phyloP scores from a whole-genome alignment of 2,113 vertebrate genomes.

The Gymnobelideus leadbeateri region DNA sequence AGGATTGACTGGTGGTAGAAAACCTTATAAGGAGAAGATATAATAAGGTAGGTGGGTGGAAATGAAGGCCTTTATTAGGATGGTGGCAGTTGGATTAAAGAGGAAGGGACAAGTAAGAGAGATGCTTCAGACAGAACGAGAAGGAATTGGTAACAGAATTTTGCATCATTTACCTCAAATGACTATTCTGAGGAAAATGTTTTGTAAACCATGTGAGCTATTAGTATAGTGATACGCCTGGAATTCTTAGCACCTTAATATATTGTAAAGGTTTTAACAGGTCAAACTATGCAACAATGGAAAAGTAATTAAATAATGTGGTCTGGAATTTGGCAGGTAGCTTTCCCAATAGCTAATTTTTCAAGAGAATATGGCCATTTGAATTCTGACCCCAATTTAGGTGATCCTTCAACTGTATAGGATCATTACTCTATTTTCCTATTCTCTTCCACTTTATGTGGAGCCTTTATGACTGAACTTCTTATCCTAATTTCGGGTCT shows the following conservation, averaged over 20 bases:
- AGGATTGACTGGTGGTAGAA: neutral
- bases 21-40: neutral
- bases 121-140: neutral
- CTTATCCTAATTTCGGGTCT: slow-evolving; percentile 23
- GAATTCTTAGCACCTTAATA: slow-evolving; percentile 25
- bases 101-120: neutral
- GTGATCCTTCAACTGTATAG: slow-evolving; percentile 37
- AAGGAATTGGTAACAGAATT: neutral
- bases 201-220: neutral
- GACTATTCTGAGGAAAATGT: neutral
- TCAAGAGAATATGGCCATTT: neutral
- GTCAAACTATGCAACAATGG: slow-evolving; percentile 21
- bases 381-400: slow-evolving; percentile 24
- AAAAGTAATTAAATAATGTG: slow-evolving; percentile 18
- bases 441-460: slow-evolving; percentile 43
- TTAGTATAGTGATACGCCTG: neutral
- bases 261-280: neutral
- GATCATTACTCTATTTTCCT: slow-evolving; percentile 51
- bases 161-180: neutral
- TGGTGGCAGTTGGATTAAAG: neutral
- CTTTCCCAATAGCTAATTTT: slow-evolving; percentile 27
- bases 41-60: neutral
- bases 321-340: slow-evolving; percentile 48
- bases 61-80: neutral
- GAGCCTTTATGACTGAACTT: slow-evolving; percentile 34